These are phyloP conservation scores for Syngnathus floridae DNA, from an alignment of 2,113 vertebrate genomes.

Conservation along the genomic window DNA sequence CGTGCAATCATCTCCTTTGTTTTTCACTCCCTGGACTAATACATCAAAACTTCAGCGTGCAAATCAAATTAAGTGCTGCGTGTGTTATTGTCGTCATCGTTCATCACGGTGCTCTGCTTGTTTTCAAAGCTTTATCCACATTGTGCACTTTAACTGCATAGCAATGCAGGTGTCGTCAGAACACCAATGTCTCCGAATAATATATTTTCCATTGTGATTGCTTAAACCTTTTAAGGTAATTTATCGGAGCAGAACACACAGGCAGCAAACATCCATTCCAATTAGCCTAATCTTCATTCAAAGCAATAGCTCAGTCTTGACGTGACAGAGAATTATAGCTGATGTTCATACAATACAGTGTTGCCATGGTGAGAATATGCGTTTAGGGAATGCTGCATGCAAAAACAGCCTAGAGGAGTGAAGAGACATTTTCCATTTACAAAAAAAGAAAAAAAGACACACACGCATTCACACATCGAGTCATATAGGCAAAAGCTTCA, in stretches of 20 bases:
- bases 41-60: constrained; percentile 43
- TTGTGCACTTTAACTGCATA: constrained; percentile 5
- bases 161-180: constrained; percentile 14
- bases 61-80: constrained; percentile 33
- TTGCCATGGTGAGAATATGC: constrained; percentile 8
- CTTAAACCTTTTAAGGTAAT: constrained; percentile 51
- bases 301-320: constrained; percentile 20
- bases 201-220: constrained; percentile 32
- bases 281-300: constrained; percentile 13
- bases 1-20: constrained; percentile 40
- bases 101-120: constrained; percentile 8
- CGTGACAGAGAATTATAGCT: not conserved
- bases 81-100: constrained; percentile 34
- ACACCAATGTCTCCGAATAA: constrained; percentile 4
- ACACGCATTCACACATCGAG: not conserved
- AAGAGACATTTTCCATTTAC: constrained; percentile 5
- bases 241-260: constrained; percentile 6
- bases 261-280: constrained; percentile 16
- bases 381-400: not conserved
- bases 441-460: not conserved
- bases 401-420: not conserved
- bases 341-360: constrained; percentile 5
- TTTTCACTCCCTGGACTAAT: constrained; percentile 23
- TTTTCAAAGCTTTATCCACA: constrained; percentile 7
- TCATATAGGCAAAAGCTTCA: constrained; percentile 6